phyloP scores from a whole-genome alignment of 2,888 invertebrate species.

The Netelia fuscicornis region DNA sequence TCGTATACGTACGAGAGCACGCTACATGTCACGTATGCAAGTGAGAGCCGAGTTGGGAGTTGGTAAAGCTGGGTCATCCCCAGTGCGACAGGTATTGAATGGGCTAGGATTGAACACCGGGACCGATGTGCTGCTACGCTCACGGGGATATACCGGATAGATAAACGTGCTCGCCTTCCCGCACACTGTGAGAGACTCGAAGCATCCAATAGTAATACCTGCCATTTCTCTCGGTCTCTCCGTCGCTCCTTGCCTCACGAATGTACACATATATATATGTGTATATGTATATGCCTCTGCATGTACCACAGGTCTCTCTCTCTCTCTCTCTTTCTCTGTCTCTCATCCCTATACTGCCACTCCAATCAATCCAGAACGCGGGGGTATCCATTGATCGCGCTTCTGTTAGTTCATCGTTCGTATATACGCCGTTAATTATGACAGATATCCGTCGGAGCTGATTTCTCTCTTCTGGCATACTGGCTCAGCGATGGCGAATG shows the following conservation, averaged over 20 bases:
- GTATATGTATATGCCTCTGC: conserved; percentile 9
- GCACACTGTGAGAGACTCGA: conserved; percentile 34
- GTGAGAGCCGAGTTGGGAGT: conserved; percentile 37
- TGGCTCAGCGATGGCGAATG: neutral
- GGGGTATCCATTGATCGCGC: conserved; percentile 61
- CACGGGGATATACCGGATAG: conserved; percentile 57
- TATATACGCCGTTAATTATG: conserved; percentile 61
- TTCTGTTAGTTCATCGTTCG: conserved; percentile 64
- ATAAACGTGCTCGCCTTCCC: conserved; percentile 65
- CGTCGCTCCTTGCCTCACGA: conserved; percentile 20
- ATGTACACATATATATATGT: conserved; percentile 13
- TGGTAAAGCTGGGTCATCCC: conserved; percentile 49
- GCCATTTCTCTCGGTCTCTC: conserved; percentile 57
- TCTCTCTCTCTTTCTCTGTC: conserved; percentile 2
- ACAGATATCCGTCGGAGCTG: conserved; percentile 54
- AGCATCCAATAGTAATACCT: conserved; percentile 47
- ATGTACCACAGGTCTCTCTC: conserved; percentile 20
- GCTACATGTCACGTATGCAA: conserved; percentile 4
- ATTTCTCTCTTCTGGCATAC: conserved; percentile 42
- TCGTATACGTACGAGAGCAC: neutral
- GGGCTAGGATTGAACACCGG: conserved; percentile 53
- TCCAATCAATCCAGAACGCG: conserved; percentile 65
- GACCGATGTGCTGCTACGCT: conserved; percentile 53
- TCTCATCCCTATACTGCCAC: conserved; percentile 53
- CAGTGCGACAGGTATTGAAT: conserved; percentile 62